Percentiles rank a stretch among this genome's conserved stretches.
These are phyloP conservation scores for Percopsis omiscomaycus DNA, from an alignment of 2,797 vertebrate genomes.

Conservation along the genomic window DNA sequence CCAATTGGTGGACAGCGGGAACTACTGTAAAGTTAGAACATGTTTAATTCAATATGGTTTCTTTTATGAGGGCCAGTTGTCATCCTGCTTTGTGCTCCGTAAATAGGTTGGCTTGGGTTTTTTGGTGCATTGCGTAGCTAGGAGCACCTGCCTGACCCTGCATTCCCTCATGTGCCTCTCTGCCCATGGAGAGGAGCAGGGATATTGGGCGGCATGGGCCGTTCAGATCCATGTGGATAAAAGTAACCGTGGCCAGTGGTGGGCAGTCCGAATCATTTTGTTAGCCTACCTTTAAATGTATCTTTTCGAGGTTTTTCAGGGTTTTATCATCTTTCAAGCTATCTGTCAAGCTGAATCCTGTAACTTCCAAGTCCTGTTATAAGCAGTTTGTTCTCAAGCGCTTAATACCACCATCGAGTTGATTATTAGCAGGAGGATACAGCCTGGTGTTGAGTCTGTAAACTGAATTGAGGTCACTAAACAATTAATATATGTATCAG, in stretches of 20 bases:
- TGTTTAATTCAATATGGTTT: background rate
- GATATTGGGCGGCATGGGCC: conserved; percentile 1
- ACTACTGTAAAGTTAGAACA: background rate
- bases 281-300: no score
- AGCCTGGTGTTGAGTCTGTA: no score
- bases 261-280: no score
- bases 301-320: no score
- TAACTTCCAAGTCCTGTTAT: no score
- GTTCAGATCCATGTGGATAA: conserved; percentile 38
- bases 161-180: conserved; percentile 25
- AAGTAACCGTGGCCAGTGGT: conserved; percentile 45
- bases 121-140: conserved; percentile 32
- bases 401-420: no score
- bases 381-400: no score
- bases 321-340: no score
- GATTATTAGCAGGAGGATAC: no score
- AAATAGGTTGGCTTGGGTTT: conserved; percentile 28
- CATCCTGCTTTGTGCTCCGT: conserved; percentile 13
- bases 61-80: background rate
- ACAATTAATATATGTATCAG: no score
- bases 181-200: conserved; percentile 15
- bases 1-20: conserved; percentile 9
- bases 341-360: no score
- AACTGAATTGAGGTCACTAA: no score
- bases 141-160: conserved; percentile 36